phyloP scores from a whole-genome alignment of 2,113 vertebrate genomes.

The Salvator merianae region DNA sequence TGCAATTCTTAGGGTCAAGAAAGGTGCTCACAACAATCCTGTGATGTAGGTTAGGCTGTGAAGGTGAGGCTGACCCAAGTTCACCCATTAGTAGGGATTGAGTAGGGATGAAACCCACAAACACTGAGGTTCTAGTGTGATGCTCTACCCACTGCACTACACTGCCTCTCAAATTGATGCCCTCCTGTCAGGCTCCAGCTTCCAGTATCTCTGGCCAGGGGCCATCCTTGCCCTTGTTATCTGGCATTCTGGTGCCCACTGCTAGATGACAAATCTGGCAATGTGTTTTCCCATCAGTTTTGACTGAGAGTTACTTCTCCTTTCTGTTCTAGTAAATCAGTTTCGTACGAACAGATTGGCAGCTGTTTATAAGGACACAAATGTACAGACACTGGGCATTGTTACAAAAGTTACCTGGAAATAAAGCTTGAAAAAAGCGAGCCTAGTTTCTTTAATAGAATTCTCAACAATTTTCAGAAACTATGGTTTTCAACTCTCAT shows the following conservation, averaged over 20 bases:
- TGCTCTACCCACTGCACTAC: neutral
- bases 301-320: neutral
- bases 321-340: neutral
- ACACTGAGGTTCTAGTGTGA: too few species aligned
- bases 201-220: neutral
- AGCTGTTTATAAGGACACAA: too few species aligned
- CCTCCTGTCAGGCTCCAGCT: neutral
- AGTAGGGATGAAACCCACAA: too few species aligned
- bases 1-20: too few species aligned
- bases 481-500: slow-evolving; percentile 17
- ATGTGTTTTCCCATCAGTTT: neutral
- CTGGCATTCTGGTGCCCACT: neutral
- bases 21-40: too few species aligned
- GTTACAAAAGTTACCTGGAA: neutral
- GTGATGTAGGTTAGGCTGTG: too few species aligned
- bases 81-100: too few species aligned
- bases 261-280: neutral
- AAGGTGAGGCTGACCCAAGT: too few species aligned
- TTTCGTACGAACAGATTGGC: neutral
- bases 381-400: neutral
- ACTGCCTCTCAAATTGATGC: too few species aligned
- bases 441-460: neutral
- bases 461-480: neutral
- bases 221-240: neutral
- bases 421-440: neutral